Evolutionary conservation across 2,888 invertebrate genomes (phyloP).

Genomic region (Cosmopolites sordidus): DNA sequence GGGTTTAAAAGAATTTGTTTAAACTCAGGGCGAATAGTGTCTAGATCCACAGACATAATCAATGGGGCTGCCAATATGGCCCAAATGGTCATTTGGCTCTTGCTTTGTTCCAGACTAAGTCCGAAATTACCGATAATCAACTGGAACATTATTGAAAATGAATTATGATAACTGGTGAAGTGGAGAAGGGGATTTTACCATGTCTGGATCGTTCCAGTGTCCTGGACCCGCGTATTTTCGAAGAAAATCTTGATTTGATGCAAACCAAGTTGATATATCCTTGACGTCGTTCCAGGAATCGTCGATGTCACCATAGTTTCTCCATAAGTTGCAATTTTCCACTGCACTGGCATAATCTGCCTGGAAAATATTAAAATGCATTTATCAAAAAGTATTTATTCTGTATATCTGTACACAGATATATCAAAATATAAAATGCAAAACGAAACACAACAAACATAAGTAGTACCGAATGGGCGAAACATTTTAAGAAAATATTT

Average conservation of each 20-base stretch:
- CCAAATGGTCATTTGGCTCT: constrained; percentile 68
- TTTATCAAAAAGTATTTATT: too few species aligned
- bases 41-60: constrained; percentile 59
- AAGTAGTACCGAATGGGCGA: too few species aligned
- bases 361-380: too few species aligned
- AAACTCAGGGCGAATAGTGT: constrained; percentile 52
- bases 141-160: constrained; percentile 31
- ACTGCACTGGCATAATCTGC: constrained; percentile 52
- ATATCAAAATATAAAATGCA: too few species aligned
- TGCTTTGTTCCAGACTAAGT: constrained; percentile 58
- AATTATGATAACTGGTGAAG: background rate
- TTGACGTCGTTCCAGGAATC: constrained; percentile 58
- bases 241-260: constrained; percentile 55
- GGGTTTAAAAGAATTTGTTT: constrained; percentile 57
- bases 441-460: too few species aligned
- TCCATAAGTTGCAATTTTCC: constrained; percentile 59
- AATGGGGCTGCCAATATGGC: constrained; percentile 62
- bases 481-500: too few species aligned
- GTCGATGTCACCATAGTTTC: constrained; percentile 61
- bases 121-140: constrained; percentile 56
- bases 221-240: constrained; percentile 58
- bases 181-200: constrained; percentile 50
- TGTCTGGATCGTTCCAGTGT: constrained; percentile 66
- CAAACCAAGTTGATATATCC: constrained; percentile 57
- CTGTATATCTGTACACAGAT: too few species aligned